Conservation (phyloP, 2,797 vertebrate species). For the Cyclura pinguis region DNA sequence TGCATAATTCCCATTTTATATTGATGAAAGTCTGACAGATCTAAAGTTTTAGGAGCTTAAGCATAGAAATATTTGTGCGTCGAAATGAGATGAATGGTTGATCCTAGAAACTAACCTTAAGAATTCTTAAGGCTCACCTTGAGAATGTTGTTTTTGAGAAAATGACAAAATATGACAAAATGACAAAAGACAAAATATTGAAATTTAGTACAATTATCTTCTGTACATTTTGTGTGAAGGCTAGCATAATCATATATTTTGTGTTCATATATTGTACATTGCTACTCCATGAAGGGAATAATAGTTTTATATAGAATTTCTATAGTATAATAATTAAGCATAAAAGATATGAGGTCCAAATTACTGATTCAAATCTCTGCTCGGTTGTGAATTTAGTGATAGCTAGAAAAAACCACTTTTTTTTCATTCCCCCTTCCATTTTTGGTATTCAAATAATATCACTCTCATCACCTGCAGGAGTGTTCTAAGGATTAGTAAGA, state of each 20-base stretch:
- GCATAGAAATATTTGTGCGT: background rate
- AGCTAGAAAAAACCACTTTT: background rate
- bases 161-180: too few relatives aligned
- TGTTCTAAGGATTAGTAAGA: background rate
- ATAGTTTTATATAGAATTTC: background rate
- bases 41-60: background rate
- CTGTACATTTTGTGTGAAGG: too few relatives aligned
- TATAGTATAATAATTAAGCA: background rate
- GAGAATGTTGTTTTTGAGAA: background rate
- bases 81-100: background rate
- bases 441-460: background rate
- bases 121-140: background rate
- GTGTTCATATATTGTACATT: too few relatives aligned
- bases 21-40: background rate
- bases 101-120: background rate
- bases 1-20: background rate
- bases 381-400: background rate
- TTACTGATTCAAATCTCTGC: background rate
- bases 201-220: background rate
- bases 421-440: background rate
- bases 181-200: background rate
- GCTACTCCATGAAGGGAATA: background rate
- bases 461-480: background rate
- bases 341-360: background rate
- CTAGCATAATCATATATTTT: too few relatives aligned